Percentiles rank a stretch among this genome's conserved stretches.
Evolutionary conservation across 1,140 invertebrate species (phyloP).

Genomic region (Drosophila lowei): DNA sequence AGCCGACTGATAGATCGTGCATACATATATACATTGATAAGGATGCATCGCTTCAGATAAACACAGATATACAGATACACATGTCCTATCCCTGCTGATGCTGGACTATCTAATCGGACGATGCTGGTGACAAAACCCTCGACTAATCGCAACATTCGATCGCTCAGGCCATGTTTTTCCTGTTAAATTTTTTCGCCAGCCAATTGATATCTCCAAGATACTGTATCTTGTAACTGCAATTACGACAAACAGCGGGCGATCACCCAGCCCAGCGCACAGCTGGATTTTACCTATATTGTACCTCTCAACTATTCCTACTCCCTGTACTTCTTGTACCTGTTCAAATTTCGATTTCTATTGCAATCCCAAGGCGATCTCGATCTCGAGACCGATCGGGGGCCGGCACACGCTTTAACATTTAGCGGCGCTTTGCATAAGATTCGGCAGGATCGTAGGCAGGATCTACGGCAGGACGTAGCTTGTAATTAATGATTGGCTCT

Average conservation of each 20-base stretch:
- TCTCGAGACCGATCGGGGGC: too few relatives aligned
- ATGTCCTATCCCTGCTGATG: slow-evolving; percentile 4
- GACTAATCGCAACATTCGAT: slow-evolving; percentile 17
- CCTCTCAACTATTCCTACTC: not conserved
- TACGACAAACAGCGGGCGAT: slow-evolving; percentile 46
- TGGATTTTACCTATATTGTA: not conserved
- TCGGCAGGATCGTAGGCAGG: not conserved
- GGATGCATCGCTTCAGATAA: too few relatives aligned
- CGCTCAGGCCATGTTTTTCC: slow-evolving; percentile 23
- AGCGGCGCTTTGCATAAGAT: slow-evolving; percentile 62
- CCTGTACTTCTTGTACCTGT: not conserved
- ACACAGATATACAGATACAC: too few relatives aligned
- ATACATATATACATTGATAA: too few relatives aligned
- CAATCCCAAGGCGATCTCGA: not conserved
- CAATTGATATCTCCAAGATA: slow-evolving; percentile 47
- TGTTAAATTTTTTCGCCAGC: slow-evolving; percentile 24
- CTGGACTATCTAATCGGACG: slow-evolving; percentile 33
- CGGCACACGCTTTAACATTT: slow-evolving; percentile 61
- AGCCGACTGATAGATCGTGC: too few relatives aligned
- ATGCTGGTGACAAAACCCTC: slow-evolving; percentile 15
- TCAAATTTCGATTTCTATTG: slow-evolving; percentile 3
- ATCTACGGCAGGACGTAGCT: not conserved
- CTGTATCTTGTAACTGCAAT: slow-evolving; percentile 51
- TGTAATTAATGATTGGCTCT: slow-evolving; percentile 30
- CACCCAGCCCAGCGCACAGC: slow-evolving; percentile 17